Evolutionary conservation across 2,888 invertebrate genomes (phyloP).

Genomic region (Chrysolina americana): DNA sequence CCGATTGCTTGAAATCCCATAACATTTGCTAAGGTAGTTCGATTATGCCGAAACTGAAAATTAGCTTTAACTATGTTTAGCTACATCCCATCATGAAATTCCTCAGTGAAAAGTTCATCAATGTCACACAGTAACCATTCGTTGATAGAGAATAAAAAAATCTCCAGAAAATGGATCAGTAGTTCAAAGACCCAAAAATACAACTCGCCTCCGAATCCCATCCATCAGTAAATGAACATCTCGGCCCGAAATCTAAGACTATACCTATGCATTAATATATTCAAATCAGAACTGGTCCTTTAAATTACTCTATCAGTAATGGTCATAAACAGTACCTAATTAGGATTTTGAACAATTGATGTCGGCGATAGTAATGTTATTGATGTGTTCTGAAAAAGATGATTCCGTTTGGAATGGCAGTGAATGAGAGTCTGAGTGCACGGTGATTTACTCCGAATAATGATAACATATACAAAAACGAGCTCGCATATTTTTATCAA

Average conservation of each 20-base stretch:
- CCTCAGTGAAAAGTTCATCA: not conserved
- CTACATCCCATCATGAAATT: no score
- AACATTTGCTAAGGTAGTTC: no score
- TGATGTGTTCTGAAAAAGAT: constrained; percentile 33
- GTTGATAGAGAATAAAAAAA: not conserved
- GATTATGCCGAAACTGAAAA: no score
- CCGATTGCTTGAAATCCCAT: no score
- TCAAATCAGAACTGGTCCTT: constrained; percentile 42
- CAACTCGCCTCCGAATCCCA: not conserved
- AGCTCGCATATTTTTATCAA: no score
- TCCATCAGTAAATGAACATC: not conserved
- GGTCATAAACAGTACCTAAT: constrained; percentile 51
- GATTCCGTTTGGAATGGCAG: not conserved
- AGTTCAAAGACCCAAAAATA: constrained; percentile 9
- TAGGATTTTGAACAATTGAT: constrained; percentile 54
- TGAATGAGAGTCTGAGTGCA: not conserved
- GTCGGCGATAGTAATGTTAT: constrained; percentile 39
- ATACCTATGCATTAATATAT: constrained; percentile 35
- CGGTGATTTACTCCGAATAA: not conserved
- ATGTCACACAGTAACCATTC: not conserved
- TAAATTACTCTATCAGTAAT: constrained; percentile 48
- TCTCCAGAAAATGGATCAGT: not conserved
- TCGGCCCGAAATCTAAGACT: not conserved
- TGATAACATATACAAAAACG: not conserved
- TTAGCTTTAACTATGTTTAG: no score